Evolutionary conservation across 1,140 invertebrate species (phyloP), one percentile per base, ranked within the genome.

Genomic region (Hypothenemus hampei): DNA sequence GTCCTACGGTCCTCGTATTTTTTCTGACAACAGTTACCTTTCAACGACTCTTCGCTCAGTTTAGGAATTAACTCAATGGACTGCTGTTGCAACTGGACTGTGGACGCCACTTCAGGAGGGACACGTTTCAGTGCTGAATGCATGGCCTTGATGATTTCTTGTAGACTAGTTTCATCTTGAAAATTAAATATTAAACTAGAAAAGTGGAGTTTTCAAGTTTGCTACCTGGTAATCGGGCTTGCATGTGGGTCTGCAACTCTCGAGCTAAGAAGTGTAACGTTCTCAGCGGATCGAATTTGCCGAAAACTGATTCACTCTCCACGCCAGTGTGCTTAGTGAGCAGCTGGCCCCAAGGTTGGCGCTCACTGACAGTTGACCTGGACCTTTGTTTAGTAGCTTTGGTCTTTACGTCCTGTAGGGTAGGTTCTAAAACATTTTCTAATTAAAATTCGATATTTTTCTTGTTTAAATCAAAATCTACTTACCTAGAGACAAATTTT

Each of bases 221-320:
- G 37, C 50, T 65, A 69, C 68, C 52, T 40, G 65, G 60, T 31
- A 61, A 35, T 36, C 51, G 13, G 16, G 44, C 36, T 44, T 61
- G 37, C 23, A 69, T 41, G 40, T 69, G 65, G 22, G 46, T 57
- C 35, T 65, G 57, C 19, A 71, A 49, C 52, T 71, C 69, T 41
- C 63, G 65, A 4, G 66, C 60, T 18, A 71, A 54, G 61, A 70
- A 70, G 57, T 70, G 68, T 35, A 71, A 49, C 2, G 66, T 69
- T 26, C 66, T 29, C 24, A 71, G 58, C 2, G 69, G 69, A 54
- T 71, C 68, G 56, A 66, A 69, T 37, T 59, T 65, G 19, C 58
- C 61, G 50, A 71, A 71, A 5, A 57, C 47, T n/a, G 62, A 61
- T n/a, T 64, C 37, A 33, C 63, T 63, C 26, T 65, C 63, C 11